Base-by-base conservation (phyloP, 2,113 vertebrate genomes). In the Sciurus niger region DNA sequence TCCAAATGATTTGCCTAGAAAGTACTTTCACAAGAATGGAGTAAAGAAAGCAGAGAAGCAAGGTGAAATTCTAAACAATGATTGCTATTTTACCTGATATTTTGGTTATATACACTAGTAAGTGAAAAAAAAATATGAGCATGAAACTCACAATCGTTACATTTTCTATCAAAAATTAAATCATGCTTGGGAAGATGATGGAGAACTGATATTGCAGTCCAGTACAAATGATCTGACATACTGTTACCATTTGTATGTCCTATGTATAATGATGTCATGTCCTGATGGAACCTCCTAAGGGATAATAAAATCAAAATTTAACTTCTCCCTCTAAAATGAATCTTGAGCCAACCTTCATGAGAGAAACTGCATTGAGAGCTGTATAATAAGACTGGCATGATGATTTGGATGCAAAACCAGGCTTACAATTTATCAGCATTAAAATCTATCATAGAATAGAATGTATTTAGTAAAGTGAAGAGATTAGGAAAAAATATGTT, bases 91-190 rank as follows among this genome's bases (percentile, higher is more conserved):
- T 13, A 34, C 8, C 51, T 67, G 6, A 8, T 65, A 70, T 67
- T 16, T 53, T 67, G 3, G 11, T 63, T 91, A 4, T 40, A 1
- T 82, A 9, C 13, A 37, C 55, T 58, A 60, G 3, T 63, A 22
- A 63, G 6, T 67, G 37, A 25, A 82, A 58, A 46, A 25, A 80
- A 5, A 40, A 82, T 13, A 18, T 85, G 37, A 28, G 32, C 74
- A 2, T 13, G 1, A 2, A 1, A 72, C 6, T 11, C 37, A 60
- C 1, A 32, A 3, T 40, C 8, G 30, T 74, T 25, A 63, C 13
- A 84, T 1, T 43, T 68, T 18, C 28, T 48, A 48, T 74, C 0
- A 73, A 79, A 78, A n/a, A 77, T 10, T 53, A 80, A 40, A 3
- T 84, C 22, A 20, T 17, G 9, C 17, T 84, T n/a, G 8, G 12